Evolutionary conservation across 2,888 invertebrate species (phyloP).

Genomic region (Melipona bicolor): DNA sequence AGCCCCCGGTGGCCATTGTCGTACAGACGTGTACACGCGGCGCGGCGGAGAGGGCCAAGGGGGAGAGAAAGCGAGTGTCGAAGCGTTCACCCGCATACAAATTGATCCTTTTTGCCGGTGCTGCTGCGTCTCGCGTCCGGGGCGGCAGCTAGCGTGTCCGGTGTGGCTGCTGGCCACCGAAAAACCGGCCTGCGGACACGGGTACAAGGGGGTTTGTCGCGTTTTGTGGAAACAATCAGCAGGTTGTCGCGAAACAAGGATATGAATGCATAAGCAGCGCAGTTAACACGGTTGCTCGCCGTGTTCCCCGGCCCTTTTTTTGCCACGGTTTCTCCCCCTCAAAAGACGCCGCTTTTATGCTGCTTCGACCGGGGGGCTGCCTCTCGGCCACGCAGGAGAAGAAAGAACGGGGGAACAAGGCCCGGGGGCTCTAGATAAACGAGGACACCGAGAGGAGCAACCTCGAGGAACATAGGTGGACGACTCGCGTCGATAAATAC

Average conservation of each 20-base stretch:
- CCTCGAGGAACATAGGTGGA: slow-evolving; percentile 51
- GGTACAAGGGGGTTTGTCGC: slow-evolving; percentile 77
- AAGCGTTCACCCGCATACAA: slow-evolving; percentile 73
- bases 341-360: slow-evolving; percentile 79
- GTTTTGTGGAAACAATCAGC: slow-evolving; percentile 83
- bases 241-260: slow-evolving; percentile 80
- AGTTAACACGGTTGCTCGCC: slow-evolving; percentile 80
- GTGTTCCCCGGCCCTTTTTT: slow-evolving; percentile 76
- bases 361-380: slow-evolving; percentile 40
- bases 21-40: slow-evolving; percentile 56
- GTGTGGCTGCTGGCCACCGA: slow-evolving; percentile 57
- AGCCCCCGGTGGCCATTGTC: slow-evolving; percentile 60
- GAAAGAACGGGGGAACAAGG: slow-evolving; percentile 39
- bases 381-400: slow-evolving; percentile 14
- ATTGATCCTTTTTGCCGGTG: slow-evolving; percentile 71
- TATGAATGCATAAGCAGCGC: slow-evolving; percentile 82
- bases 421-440: slow-evolving; percentile 38
- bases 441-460: slow-evolving; percentile 32
- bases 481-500: slow-evolving; percentile 78
- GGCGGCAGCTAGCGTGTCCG: slow-evolving; percentile 62
- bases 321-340: slow-evolving; percentile 73
- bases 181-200: slow-evolving; percentile 73
- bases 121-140: slow-evolving; percentile 50
- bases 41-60: slow-evolving; percentile 19
- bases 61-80: slow-evolving; percentile 59